Base-by-base conservation (phyloP, 2,113 vertebrate genomes). In the Cyphomyrus plagiostoma region DNA sequence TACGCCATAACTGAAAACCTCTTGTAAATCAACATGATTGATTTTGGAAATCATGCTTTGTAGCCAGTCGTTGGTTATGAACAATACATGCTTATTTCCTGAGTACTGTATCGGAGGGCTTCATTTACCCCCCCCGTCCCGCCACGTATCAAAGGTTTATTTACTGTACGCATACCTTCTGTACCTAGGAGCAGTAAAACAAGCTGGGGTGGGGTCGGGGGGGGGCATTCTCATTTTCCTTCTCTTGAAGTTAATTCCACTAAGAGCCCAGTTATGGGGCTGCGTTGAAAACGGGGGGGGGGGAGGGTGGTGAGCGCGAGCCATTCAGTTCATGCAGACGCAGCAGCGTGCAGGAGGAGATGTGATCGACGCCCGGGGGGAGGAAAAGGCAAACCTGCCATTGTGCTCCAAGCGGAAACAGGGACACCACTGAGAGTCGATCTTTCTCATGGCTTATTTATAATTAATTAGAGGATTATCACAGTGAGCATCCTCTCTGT, bases 401-500 rank as follows among this genome's bases (percentile, higher is more conserved):
- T 66, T 9, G 8, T 9, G 58, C 23, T 66, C 58, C 23, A 9
- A 10, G 0, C 48, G n/a, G 84, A 86, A 26, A 15, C 10, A 3
- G 84, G 48, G 80, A 86, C 4, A 13, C 35, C 30, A 2, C n/a
- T 52, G 39, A 86, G 48, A 52, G 26, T 21, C 21, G 1, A 13
- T n/a, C 21, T 50, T 70, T 85, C 39, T 48, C 52, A 26, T 17
- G 26, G 80, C 26, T 88, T 80, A 89, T 77, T 74, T 49, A 80
- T 83, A 90, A 92, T 91, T 70, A 85, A 62, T 89, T 90, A 10
- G 4, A 89, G 87, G 92, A 89, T 91, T 52, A 91, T 92, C 92
- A n/a, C 80, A 17, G 10, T 4, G 15, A 6, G 30, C 30, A 39
- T 77, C 30, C 35, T 92, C 87, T 89, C 91, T 45, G 90, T 45